These are phyloP conservation scores for Leptosomus discolor DNA, from an alignment of 2,113 vertebrate genomes.

Conservation along the genomic window DNA sequence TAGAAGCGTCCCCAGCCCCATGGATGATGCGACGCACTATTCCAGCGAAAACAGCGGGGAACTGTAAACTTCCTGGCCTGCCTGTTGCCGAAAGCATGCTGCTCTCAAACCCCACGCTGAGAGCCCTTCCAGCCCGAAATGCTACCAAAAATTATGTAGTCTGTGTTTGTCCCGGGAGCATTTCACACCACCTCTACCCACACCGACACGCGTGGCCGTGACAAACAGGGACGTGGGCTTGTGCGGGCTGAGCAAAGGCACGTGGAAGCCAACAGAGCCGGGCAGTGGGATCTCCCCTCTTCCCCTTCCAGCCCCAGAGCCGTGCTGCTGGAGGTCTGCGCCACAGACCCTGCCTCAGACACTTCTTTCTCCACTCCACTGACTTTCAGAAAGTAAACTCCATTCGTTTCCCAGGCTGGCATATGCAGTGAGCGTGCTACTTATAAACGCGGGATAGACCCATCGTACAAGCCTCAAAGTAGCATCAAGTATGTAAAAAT, in stretches of 20 bases:
- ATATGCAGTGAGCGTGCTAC: not conserved
- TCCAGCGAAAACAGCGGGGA: not conserved
- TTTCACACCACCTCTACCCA: not conserved
- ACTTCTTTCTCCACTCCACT: not conserved
- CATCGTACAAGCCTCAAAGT: not conserved
- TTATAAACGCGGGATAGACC: fast-evolving
- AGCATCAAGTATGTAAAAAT: not conserved
- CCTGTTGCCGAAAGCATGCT: not conserved
- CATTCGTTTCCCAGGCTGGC: not conserved
- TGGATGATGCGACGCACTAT: fast-evolving
- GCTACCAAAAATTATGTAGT: no score
- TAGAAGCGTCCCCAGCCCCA: not conserved
- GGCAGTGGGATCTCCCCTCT: not conserved
- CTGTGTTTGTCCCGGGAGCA: fast-evolving
- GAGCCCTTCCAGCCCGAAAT: not conserved
- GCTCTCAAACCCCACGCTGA: not conserved
- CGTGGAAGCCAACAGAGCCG: fast-evolving
- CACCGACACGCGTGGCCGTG: fast-evolving
- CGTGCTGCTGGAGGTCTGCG: not conserved
- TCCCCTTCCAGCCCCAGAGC: not conserved
- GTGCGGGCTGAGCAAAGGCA: not conserved
- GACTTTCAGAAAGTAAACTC: not conserved
- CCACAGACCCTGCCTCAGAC: no score
- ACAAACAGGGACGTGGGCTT: fast-evolving
- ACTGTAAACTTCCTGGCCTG: not conserved